These are phyloP conservation scores for Cyclura pinguis DNA, from an alignment of 2,797 vertebrate genomes.

Conservation along the genomic window DNA sequence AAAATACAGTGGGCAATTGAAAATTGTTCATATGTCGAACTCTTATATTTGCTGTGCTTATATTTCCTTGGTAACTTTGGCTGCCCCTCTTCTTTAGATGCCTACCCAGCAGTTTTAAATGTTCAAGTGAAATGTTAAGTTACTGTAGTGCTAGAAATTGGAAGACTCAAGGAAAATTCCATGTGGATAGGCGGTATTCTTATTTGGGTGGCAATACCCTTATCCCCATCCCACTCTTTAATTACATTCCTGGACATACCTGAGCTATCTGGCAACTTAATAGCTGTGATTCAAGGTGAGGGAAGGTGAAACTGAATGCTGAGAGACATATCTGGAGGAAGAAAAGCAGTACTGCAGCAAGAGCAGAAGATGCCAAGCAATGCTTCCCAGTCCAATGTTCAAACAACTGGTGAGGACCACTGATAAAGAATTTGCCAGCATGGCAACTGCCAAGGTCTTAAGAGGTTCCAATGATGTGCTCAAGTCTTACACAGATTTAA, in stretches of 20 bases:
- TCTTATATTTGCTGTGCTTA: too few species aligned
- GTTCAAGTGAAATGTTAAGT: too few species aligned
- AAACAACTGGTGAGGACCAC: conserved; percentile 67
- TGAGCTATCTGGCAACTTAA: not conserved
- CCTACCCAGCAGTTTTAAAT: too few species aligned
- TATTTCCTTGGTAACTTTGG: too few species aligned
- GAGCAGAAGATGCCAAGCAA: conserved; percentile 44
- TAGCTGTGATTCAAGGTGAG: conserved; percentile 54
- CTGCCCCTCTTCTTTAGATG: too few species aligned
- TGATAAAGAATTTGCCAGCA: conserved; percentile 72
- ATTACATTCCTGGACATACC: not conserved
- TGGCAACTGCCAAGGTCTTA: conserved; percentile 71
- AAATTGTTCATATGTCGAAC: too few species aligned
- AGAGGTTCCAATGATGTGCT: conserved; percentile 71
- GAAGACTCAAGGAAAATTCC: too few species aligned
- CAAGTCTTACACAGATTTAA: conserved; percentile 73
- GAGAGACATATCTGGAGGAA: conserved; percentile 44
- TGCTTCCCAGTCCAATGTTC: conserved; percentile 51
- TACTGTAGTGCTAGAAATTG: too few species aligned
- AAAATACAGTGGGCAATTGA: not conserved
- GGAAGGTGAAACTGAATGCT: conserved; percentile 38
- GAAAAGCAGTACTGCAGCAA: not conserved
- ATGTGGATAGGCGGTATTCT: too few species aligned
- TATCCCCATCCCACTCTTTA: too few species aligned
- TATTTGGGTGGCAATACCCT: too few species aligned